These are phyloP conservation scores for Okamejei kenojei DNA, from an alignment of 2,797 vertebrate genomes.

Conservation along the genomic window DNA sequence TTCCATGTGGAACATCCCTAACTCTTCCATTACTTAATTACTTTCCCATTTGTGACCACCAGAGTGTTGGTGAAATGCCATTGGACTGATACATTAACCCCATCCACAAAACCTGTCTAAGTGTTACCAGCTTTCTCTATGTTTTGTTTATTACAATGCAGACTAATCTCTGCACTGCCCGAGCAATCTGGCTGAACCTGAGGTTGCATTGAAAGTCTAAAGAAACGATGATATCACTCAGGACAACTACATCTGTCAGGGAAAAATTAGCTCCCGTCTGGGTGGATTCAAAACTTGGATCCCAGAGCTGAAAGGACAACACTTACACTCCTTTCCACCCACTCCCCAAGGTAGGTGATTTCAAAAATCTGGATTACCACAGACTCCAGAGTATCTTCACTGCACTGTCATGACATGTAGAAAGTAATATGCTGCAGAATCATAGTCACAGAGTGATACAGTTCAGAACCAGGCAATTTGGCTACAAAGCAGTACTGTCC, in stretches of 20 bases:
- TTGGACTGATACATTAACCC: not conserved
- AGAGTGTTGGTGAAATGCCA: not conserved
- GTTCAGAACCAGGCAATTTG: no score
- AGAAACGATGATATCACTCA: not conserved
- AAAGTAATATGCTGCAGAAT: not conserved
- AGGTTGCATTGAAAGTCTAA: not conserved
- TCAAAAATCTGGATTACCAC: not conserved
- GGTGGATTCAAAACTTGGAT: not conserved
- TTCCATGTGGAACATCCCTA: not conserved
- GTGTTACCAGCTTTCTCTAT: not conserved
- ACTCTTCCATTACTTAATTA: not conserved
- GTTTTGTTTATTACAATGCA: not conserved
- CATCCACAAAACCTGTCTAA: not conserved
- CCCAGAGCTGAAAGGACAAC: not conserved
- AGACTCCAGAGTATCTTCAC: not conserved
- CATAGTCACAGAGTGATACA: no score
- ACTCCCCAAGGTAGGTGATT: not conserved
- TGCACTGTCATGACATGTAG: not conserved
- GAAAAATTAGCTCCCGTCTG: not conserved
- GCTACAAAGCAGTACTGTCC: no score
- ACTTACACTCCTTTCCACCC: not conserved
- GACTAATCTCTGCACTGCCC: not conserved
- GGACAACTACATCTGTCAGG: not conserved
- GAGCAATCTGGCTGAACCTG: not conserved
- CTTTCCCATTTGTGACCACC: not conserved